Base-by-base conservation (phyloP, 2,113 vertebrate genomes). In the Lophius piscatorius region DNA sequence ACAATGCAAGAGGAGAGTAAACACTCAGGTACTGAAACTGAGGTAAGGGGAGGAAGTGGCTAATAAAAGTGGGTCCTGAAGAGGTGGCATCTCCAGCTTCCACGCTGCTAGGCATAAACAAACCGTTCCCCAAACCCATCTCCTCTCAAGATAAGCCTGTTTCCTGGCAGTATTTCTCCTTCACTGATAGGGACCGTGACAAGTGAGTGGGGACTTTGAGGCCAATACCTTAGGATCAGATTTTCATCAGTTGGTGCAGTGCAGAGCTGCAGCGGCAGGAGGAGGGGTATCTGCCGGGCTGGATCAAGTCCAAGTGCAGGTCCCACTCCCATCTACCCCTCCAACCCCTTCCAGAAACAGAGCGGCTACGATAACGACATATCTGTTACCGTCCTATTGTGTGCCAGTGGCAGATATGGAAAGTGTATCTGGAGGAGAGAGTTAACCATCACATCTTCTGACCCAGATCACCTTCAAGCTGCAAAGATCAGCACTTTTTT, bases 401-500 rank as follows among this genome's bases (percentile, higher is more conserved):
- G 64, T 41, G 70, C 81, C 74, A 63, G 60, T 49, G 49, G 80
- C 42, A 4, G 48, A 85, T 48, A 61, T 59, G 60, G 50, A 62
- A 69, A 78, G 82, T 78, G 34, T 77, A 80, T 74, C 71, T 80
- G 72, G 47, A 81, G 51, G 63, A 63, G 55, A 74, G 63, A 70
- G 20, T 44, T 2, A 3, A 49, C 76, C 67, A 85, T 84, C n/a
- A n/a, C n/a, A n/a, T n/a, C n/a, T n/a, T n/a, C 76, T 86, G 83
- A 49, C 60, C 61, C 62, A 41, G 74, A 81, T 84, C 84, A 81
- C 75, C 83, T 84, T 81, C 73, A 72, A 60, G 39, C 67, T 56
- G 65, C 76, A 67, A 11, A 55, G 40, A 59, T 40, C 61, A 57
- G 40, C 31, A 41, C 22, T 31, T 31, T 31, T 28, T 61, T 10